These are phyloP conservation scores for crab-eating macaque (Macaca fascicularis) DNA, from an alignment of 2,113 vertebrate species.

Conservation along the genomic window T2T-MFA8v1.1 NC_088377.1:143057001-143057500, in stretches of 20 bases:
- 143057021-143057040: not conserved
- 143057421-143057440: not conserved
- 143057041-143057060: not conserved
- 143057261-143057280: not conserved
- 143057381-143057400: not conserved
- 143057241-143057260: conserved; percentile 16
- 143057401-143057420: not conserved
- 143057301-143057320: not conserved
- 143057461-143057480: not conserved
- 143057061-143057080: not conserved
- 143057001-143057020: not conserved
- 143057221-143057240: conserved; percentile 60
- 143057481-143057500: not conserved
- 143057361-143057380: not conserved
- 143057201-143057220: conserved; percentile 47
- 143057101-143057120: conserved; percentile 52
- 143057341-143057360: not conserved
- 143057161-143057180: conserved; percentile 51
- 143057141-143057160: conserved; percentile 63
- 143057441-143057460: not conserved
- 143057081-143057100: not conserved
- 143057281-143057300: not conserved
- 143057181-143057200: conserved; percentile 49
- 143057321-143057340: not conserved
- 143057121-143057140: conserved; percentile 30